phyloP scores from a whole-genome alignment of 2,797 vertebrate species.

The Apogon hyalosoma region DNA sequence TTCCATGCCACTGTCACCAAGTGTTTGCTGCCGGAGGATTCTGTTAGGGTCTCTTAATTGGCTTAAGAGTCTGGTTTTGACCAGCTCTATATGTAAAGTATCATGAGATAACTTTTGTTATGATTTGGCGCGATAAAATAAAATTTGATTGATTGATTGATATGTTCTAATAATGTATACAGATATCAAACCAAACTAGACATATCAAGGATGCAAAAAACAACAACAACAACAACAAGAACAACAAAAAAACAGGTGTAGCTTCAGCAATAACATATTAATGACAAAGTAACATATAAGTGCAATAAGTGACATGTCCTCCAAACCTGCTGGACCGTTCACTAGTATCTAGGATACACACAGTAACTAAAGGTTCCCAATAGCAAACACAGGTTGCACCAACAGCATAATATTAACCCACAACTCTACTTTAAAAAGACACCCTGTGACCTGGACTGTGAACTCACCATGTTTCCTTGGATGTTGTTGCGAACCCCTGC shows the following conservation, averaged over 20 bases:
- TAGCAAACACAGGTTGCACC: neutral
- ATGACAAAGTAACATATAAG: neutral
- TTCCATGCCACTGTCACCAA: too few relatives aligned
- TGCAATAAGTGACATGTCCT: neutral
- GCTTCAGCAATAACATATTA: neutral
- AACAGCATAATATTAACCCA: neutral
- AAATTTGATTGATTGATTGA: too few relatives aligned
- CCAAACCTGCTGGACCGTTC: neutral
- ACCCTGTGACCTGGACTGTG: too few relatives aligned
- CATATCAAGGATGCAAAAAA: neutral
- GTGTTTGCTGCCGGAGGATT: too few relatives aligned
- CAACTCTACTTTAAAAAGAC: too few relatives aligned
- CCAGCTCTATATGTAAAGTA: too few relatives aligned
- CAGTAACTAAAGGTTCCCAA: constrained; percentile 1
- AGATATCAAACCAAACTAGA: neutral
- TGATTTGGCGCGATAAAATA: too few relatives aligned
- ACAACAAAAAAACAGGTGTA: neutral
- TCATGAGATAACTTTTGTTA: too few relatives aligned
- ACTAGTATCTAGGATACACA: neutral
- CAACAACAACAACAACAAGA: too few relatives aligned
- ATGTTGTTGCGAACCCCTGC: constrained; percentile 30
- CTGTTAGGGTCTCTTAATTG: too few relatives aligned
- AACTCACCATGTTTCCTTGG: constrained; percentile 80
- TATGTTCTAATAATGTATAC: too few relatives aligned
- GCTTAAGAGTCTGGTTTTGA: too few relatives aligned